Evolutionary conservation across 2,888 invertebrate genomes (phyloP).

Genomic region (Leptogaster cylindrica): DNA sequence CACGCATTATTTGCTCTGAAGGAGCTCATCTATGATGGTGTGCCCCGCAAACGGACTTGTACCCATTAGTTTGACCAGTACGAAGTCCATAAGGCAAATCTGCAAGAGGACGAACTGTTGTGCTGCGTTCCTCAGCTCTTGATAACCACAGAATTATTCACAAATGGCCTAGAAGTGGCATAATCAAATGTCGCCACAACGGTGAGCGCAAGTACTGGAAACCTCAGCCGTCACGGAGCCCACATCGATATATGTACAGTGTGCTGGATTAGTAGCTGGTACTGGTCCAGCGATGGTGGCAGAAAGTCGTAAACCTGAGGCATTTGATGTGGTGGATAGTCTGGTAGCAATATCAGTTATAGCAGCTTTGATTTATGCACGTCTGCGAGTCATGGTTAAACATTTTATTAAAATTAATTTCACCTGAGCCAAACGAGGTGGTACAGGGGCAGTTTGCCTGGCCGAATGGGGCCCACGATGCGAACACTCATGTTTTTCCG

Average conservation of each 20-base stretch:
- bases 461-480: constrained; percentile 12
- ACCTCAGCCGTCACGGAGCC: constrained; percentile 24
- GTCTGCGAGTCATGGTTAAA: constrained; percentile 42
- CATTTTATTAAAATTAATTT: constrained; percentile 45
- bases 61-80: constrained; percentile 11
- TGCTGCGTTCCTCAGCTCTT: constrained; percentile 5
- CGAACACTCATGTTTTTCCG: constrained; percentile 43
- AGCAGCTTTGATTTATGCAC: constrained; percentile 43
- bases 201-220: constrained; percentile 5
- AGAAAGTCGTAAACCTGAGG: constrained; percentile 25
- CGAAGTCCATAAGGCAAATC: constrained; percentile 18
- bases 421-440: constrained; percentile 40
- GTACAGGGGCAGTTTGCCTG: constrained; percentile 20
- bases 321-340: constrained; percentile 25
- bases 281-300: constrained; percentile 24
- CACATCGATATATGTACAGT: constrained; percentile 9
- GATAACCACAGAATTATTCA: constrained; percentile 26
- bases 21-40: background rate
- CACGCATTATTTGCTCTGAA: constrained; percentile 24
- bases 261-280: background rate
- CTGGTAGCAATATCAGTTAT: constrained; percentile 35
- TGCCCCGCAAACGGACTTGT: background rate
- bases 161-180: constrained; percentile 26
- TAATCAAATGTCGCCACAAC: constrained; percentile 34
- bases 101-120: background rate